Evolutionary conservation across 37 sponge, comb jelly and placozoan genomes (phyloP).

Genomic region (Beroe forskalii): DNA sequence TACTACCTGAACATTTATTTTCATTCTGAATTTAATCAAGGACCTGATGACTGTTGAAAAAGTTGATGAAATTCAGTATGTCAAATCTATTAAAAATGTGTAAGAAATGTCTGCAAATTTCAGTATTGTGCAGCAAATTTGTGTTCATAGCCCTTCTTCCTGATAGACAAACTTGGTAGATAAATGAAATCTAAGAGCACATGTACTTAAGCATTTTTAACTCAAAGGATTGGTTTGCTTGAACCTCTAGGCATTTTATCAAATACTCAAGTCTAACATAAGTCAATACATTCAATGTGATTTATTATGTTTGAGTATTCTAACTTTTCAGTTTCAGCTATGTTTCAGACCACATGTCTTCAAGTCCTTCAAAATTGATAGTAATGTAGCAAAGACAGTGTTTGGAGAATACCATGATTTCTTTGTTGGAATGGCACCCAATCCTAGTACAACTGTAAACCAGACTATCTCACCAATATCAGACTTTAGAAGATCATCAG

Average conservation of each 20-base stretch:
- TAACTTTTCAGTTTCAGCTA: background rate
- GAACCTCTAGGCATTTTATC: too few species aligned
- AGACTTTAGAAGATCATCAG: background rate
- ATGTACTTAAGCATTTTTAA: too few species aligned
- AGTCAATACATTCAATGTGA: too few species aligned
- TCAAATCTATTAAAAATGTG: background rate
- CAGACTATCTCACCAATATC: background rate
- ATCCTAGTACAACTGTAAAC: background rate
- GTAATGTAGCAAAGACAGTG: background rate
- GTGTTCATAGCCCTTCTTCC: too few species aligned
- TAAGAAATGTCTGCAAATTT: background rate
- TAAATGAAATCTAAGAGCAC: too few species aligned
- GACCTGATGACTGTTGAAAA: background rate
- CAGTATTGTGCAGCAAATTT: background rate
- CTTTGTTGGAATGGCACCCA: slow-evolving; percentile 48
- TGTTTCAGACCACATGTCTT: slow-evolving; percentile 25
- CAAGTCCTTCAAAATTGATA: background rate
- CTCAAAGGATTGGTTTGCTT: too few species aligned
- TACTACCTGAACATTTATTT: too few species aligned
- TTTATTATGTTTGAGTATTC: too few species aligned
- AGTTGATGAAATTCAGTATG: background rate
- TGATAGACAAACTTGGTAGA: too few species aligned
- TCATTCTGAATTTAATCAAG: too few species aligned
- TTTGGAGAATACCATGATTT: slow-evolving; percentile 44
- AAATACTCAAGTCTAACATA: too few species aligned